A percentile compares a stretch with the other conserved stretches of the same genome.
These are phyloP conservation scores for Cryptops parisi DNA, from an alignment of 2,888 invertebrate species.

Conservation along the genomic window DNA sequence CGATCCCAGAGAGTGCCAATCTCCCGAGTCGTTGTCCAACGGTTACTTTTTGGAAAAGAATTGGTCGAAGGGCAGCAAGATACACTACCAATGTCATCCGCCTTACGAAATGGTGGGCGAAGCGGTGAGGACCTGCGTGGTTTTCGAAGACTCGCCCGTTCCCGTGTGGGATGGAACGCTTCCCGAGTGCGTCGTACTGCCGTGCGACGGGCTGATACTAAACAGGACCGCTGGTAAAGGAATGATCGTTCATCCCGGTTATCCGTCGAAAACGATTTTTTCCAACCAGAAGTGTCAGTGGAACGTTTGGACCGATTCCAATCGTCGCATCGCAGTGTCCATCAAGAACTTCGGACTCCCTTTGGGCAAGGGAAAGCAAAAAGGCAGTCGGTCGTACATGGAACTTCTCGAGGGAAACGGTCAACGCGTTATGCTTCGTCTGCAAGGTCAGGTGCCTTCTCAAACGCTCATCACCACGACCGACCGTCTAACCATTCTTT, in stretches of 20 bases:
- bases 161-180: constrained; percentile 3
- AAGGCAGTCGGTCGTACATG: constrained; percentile 1
- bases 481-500: neutral
- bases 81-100: constrained; percentile 4
- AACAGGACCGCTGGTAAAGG: constrained; percentile 1
- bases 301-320: neutral
- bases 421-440: neutral
- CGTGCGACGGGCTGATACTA: constrained; percentile 1
- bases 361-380: neutral
- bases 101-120: constrained; percentile 10
- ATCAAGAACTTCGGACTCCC: constrained; percentile 4
- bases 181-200: constrained; percentile 1
- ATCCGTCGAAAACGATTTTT: constrained; percentile 5
- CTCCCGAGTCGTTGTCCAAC: constrained; percentile 1
- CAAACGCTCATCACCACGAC: neutral
- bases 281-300: constrained; percentile 5
- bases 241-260: constrained; percentile 9
- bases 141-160: constrained; percentile 4
- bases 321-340: neutral
- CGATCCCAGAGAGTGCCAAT: constrained; percentile 4
- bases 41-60: constrained; percentile 6
- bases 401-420: neutral
- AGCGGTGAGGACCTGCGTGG: constrained; percentile 2
- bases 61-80: neutral
- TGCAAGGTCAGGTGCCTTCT: neutral